phyloP scores from a whole-genome alignment of 2,797 vertebrate genomes.

The Ceryle rudis region DNA sequence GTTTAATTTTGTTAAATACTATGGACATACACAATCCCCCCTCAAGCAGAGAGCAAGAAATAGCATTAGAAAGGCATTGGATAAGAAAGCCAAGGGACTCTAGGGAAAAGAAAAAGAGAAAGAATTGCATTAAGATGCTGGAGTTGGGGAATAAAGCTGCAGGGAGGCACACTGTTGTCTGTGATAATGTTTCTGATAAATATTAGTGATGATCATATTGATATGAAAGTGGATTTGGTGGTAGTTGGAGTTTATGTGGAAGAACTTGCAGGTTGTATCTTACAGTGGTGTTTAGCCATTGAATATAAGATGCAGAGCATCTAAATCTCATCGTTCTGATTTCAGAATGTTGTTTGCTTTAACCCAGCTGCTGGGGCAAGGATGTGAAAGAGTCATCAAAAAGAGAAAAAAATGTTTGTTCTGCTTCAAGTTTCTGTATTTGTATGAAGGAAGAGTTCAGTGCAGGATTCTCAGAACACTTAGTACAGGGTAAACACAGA shows the following conservation, averaged over 20 bases:
- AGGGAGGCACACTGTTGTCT: background rate
- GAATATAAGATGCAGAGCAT: background rate
- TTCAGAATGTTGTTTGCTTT: background rate
- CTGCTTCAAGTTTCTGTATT: background rate
- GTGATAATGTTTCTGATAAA: background rate
- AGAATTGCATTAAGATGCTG: background rate
- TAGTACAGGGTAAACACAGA: background rate
- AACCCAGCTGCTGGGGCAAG: background rate
- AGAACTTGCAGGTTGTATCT: background rate
- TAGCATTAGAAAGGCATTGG: background rate
- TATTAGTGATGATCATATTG: background rate
- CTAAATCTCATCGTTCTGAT: background rate
- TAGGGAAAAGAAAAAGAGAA: background rate
- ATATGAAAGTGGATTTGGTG: background rate
- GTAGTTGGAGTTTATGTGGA: background rate
- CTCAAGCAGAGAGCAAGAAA: background rate
- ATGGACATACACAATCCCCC: accelerated
- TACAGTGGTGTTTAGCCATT: background rate
- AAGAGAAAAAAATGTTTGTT: background rate
- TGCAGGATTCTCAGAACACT: background rate
- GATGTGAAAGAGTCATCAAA: background rate
- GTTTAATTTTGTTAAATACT: no score
- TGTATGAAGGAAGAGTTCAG: background rate
- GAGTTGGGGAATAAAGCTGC: background rate
- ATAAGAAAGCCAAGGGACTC: background rate